Conservation (phyloP, 2,113 vertebrate species). For the Indicator maculatus region DNA sequence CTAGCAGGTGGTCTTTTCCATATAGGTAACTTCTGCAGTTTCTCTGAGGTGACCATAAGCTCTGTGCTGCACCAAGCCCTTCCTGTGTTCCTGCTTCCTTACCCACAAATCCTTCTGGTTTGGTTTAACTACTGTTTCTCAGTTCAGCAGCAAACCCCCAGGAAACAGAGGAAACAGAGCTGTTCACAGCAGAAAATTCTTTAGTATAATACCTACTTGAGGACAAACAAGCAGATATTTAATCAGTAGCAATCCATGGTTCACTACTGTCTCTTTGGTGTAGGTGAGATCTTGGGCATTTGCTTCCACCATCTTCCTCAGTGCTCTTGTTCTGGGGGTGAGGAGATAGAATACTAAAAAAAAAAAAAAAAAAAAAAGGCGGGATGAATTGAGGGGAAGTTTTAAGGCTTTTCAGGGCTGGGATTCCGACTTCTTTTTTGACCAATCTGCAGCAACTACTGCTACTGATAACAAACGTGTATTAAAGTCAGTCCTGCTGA, state of each 20-base stretch:
- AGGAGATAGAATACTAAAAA: not conserved
- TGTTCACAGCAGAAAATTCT: not conserved
- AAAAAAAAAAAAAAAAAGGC: too few species aligned
- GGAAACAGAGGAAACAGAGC: not conserved
- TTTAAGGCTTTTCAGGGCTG: not conserved
- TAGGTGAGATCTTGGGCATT: not conserved
- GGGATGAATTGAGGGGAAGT: not conserved
- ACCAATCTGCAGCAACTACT: not conserved
- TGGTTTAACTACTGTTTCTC: not conserved
- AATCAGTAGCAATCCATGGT: not conserved
- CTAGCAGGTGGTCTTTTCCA: not conserved
- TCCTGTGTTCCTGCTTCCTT: not conserved
- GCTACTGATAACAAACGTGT: not conserved
- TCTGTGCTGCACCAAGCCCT: not conserved
- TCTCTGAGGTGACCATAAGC: not conserved
- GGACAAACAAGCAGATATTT: not conserved
- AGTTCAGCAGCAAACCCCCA: conserved; percentile 2
- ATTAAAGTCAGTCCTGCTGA: not conserved
- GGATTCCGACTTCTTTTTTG: not conserved
- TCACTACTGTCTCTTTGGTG: not conserved
- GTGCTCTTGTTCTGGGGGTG: not conserved
- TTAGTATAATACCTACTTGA: not conserved
- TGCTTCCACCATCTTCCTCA: not conserved
- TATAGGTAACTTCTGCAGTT: not conserved
- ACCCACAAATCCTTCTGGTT: not conserved